These are phyloP conservation scores for Tragelaphus strepsiceros DNA, from an alignment of 2,113 vertebrate species.

Conservation along the genomic window DNA sequence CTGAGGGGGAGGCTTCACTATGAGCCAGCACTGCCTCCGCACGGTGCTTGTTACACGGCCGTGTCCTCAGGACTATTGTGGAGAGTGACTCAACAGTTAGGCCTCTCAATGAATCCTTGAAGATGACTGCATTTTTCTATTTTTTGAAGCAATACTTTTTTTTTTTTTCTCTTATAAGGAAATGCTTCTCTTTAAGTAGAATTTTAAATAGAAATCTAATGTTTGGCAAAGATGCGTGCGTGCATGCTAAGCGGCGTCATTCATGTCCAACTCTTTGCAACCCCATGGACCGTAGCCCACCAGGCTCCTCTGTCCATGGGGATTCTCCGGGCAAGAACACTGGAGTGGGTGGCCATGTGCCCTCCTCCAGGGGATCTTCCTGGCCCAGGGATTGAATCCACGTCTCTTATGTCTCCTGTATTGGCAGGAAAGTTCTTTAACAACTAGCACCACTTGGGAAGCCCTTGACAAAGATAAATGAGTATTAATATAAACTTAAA, in stretches of 20 bases:
- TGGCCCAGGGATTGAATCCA: not conserved
- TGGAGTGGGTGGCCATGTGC: not conserved
- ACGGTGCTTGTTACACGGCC: rapidly evolving
- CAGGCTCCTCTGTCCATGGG: not conserved
- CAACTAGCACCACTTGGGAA: not conserved
- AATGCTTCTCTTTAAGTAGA: not conserved
- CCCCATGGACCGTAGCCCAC: not conserved
- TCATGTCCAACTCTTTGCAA: rapidly evolving
- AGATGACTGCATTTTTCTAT: not conserved
- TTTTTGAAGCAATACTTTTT: not conserved
- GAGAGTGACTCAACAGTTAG: not conserved
- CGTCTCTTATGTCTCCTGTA: not conserved
- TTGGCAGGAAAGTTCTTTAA: not conserved
- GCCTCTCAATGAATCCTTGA: not conserved
- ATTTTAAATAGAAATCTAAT: not conserved
- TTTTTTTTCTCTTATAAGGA: not conserved
- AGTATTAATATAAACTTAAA: not conserved
- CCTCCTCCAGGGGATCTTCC: not conserved
- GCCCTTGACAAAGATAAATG: not conserved
- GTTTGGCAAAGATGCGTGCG: not conserved
- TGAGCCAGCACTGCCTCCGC: not conserved
- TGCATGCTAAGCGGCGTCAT: not conserved
- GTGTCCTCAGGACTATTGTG: not conserved
- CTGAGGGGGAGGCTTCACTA: not conserved
- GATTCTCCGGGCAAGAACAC: not conserved